phyloP scores from a whole-genome alignment of 2,113 vertebrate species.

The Ptyas mucosa region DNA sequence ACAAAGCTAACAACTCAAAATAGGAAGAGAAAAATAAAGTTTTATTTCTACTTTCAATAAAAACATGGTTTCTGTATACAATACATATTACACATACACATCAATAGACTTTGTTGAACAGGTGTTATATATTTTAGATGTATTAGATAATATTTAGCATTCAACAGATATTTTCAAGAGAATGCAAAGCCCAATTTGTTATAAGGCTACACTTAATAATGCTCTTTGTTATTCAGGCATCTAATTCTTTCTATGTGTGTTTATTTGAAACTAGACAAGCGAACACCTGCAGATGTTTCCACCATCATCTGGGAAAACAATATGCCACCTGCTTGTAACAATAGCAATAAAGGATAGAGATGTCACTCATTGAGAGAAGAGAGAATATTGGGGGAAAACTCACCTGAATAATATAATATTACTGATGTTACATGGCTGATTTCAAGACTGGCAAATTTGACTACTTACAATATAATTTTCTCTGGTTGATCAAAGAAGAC shows the following conservation, averaged over 20 bases:
- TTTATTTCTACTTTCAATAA: neutral
- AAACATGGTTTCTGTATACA: neutral
- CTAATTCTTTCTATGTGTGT: neutral
- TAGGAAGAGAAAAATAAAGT: neutral
- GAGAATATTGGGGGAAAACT: neutral
- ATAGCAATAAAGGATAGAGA: neutral
- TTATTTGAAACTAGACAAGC: neutral
- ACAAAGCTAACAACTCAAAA: neutral
- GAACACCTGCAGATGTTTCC: neutral
- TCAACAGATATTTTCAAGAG: too few relatives aligned
- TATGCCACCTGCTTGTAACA: neutral
- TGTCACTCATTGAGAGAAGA: neutral
- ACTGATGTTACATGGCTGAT: neutral
- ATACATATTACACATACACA: neutral
- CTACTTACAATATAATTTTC: neutral
- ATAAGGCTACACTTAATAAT: rapidly evolving
- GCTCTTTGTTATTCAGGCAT: neutral
- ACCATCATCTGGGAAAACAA: neutral
- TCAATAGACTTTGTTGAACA: neutral
- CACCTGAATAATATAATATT: neutral
- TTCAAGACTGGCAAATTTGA: neutral
- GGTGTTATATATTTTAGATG: neutral
- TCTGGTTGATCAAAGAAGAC: neutral
- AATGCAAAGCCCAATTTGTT: rapidly evolving
- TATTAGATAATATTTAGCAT: neutral